Conservation (phyloP, 2,888 invertebrate species). For the Ctenicera cuprea region DNA sequence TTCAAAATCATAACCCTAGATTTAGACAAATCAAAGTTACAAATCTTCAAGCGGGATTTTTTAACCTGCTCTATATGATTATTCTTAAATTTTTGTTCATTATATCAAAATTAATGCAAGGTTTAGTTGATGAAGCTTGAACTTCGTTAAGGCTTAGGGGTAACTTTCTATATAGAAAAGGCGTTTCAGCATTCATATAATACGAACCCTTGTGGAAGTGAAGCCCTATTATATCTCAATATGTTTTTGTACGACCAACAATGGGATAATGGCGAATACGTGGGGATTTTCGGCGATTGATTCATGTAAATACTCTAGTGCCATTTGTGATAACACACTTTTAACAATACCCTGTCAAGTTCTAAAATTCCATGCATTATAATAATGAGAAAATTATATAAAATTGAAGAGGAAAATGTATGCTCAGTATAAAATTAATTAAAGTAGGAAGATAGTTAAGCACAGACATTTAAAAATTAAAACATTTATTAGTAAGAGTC, state of each 20-base stretch:
- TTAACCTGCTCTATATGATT: no score
- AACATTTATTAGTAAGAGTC: no score
- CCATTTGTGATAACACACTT: slow-evolving; percentile 46
- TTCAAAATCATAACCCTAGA: no score
- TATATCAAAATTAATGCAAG: no score
- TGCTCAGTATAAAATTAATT: not conserved
- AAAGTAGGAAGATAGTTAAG: no score
- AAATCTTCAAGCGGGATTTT: no score
- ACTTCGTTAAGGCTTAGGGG: not conserved
- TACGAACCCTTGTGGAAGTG: slow-evolving; percentile 33
- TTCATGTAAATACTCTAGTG: slow-evolving; percentile 37
- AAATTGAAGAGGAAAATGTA: not conserved
- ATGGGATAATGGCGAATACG: slow-evolving; percentile 41
- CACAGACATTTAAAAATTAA: no score
- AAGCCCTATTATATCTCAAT: slow-evolving; percentile 50
- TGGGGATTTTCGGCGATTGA: slow-evolving; percentile 44
- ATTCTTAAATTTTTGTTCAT: no score
- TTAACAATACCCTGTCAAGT: slow-evolving; percentile 10
- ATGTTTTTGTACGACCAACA: slow-evolving; percentile 50
- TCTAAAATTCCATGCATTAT: not conserved
- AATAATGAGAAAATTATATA: not conserved
- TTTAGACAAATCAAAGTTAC: no score
- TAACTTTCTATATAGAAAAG: not conserved
- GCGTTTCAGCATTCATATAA: slow-evolving; percentile 11
- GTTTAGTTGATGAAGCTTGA: not conserved